Evolutionary conservation across 2,113 vertebrate genomes (phyloP).

Genomic region (Passer domesticus): DNA sequence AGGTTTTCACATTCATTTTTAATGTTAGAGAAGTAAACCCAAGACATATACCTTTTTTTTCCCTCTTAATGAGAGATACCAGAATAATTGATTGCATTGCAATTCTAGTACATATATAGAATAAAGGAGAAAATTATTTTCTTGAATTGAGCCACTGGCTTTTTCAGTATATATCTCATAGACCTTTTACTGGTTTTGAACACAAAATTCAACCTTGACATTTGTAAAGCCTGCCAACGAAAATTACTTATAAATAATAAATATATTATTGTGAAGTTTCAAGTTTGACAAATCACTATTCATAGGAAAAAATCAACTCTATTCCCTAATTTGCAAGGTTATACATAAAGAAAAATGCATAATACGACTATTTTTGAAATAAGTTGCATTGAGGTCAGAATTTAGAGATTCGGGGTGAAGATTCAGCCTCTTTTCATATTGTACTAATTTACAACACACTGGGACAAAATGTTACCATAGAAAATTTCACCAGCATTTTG

Average conservation of each 20-base stretch:
- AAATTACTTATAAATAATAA: background rate
- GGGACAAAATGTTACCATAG: background rate
- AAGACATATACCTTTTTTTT: background rate
- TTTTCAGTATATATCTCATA: background rate
- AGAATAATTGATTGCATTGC: background rate
- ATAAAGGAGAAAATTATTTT: background rate
- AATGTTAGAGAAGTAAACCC: background rate
- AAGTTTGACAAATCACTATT: background rate
- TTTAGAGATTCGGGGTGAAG: background rate
- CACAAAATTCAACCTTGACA: background rate
- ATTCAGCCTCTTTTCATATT: background rate
- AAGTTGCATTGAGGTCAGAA: background rate
- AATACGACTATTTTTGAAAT: background rate
- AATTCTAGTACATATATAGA: background rate
- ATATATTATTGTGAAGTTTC: background rate
- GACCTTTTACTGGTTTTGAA: background rate
- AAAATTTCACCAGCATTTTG: background rate
- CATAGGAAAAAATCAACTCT: background rate
- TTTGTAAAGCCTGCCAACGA: background rate
- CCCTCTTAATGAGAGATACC: background rate
- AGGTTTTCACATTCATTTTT: constrained; percentile 24
- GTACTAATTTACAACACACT: background rate
- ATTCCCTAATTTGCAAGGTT: background rate
- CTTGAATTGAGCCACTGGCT: background rate
- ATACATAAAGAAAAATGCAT: background rate